Conservation (phyloP, 2,888 invertebrate genomes). For the Chromoteleia sp. region DNA sequence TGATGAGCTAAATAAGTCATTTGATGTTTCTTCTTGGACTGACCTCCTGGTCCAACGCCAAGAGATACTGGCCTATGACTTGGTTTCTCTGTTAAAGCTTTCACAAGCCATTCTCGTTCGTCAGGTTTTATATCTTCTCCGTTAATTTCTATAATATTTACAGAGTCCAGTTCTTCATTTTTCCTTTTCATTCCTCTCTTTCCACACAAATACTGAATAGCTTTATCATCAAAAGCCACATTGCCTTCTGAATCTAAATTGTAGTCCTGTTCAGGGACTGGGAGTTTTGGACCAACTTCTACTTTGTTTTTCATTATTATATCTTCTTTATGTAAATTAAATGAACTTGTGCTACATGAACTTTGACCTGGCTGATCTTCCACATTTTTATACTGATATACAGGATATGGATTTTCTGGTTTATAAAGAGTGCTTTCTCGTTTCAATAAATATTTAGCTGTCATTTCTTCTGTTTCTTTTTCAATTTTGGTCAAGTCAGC, state of each 20-base stretch:
- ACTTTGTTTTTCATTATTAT: slow-evolving; percentile 84
- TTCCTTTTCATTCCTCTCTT: slow-evolving; percentile 84
- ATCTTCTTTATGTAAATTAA: slow-evolving; percentile 85
- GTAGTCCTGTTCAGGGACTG: slow-evolving; percentile 83
- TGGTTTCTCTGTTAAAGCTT: slow-evolving; percentile 91
- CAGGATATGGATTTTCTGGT: neutral
- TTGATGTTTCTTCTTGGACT: slow-evolving; percentile 95
- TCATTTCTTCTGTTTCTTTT: slow-evolving; percentile 58
- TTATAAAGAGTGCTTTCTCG: neutral
- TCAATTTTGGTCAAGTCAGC: slow-evolving; percentile 28
- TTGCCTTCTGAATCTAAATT: slow-evolving; percentile 82
- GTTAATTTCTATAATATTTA: slow-evolving; percentile 92
- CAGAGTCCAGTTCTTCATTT: slow-evolving; percentile 85
- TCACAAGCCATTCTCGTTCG: slow-evolving; percentile 92
- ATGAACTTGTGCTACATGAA: slow-evolving; percentile 84
- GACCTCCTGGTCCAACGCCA: slow-evolving; percentile 87
- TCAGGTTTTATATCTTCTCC: slow-evolving; percentile 92
- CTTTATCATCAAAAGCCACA: slow-evolving; percentile 82
- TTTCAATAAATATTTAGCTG: slow-evolving; percentile 50
- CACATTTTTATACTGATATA: slow-evolving; percentile 18
- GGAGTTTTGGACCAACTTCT: slow-evolving; percentile 82
- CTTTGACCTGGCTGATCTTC: slow-evolving; percentile 34
- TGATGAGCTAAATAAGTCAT: slow-evolving; percentile 97
- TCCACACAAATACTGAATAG: slow-evolving; percentile 83
- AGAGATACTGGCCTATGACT: slow-evolving; percentile 85